These are phyloP conservation scores for Hyalella azteca DNA, from an alignment of 2,888 invertebrate species.

Conservation along the genomic window DNA sequence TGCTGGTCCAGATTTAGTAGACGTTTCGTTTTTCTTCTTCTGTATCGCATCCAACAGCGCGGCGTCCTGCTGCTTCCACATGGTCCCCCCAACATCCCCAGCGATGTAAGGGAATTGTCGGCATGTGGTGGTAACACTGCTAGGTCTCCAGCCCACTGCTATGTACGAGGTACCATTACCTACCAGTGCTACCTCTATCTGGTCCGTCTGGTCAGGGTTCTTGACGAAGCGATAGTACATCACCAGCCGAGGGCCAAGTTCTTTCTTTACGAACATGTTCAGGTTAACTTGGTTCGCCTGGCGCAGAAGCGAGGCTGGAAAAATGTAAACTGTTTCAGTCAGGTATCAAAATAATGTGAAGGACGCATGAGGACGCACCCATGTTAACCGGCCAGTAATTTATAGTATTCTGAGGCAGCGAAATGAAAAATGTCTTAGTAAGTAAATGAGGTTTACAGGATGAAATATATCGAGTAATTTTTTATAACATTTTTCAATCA, in stretches of 20 bases:
- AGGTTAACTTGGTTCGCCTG: constrained; percentile 73
- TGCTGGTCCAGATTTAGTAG: too few species aligned
- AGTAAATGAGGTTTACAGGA: too few species aligned
- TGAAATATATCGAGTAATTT: too few species aligned
- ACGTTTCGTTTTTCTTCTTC: constrained; percentile 6
- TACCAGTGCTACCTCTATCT: constrained; percentile 84
- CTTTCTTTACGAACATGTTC: constrained; percentile 73
- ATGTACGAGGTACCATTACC: constrained; percentile 89
- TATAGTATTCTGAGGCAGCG: too few species aligned
- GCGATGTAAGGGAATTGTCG: constrained; percentile 78
- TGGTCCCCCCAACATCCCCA: constrained; percentile 33
- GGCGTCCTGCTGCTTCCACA: background rate
- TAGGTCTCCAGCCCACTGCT: constrained; percentile 90
- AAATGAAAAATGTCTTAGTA: too few species aligned
- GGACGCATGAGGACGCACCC: too few species aligned
- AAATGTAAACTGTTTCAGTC: too few species aligned
- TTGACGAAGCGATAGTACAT: constrained; percentile 85
- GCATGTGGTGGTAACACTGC: constrained; percentile 71
- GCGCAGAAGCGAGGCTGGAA: constrained; percentile 77
- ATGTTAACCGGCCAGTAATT: too few species aligned
- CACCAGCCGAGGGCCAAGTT: constrained; percentile 76
- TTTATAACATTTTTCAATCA: too few species aligned
- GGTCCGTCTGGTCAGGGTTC: constrained; percentile 72
- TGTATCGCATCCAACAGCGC: background rate
- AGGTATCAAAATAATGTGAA: too few species aligned